Conservation (phyloP, 2,113 vertebrate genomes). For the Nothocercus nigrocapillus region DNA sequence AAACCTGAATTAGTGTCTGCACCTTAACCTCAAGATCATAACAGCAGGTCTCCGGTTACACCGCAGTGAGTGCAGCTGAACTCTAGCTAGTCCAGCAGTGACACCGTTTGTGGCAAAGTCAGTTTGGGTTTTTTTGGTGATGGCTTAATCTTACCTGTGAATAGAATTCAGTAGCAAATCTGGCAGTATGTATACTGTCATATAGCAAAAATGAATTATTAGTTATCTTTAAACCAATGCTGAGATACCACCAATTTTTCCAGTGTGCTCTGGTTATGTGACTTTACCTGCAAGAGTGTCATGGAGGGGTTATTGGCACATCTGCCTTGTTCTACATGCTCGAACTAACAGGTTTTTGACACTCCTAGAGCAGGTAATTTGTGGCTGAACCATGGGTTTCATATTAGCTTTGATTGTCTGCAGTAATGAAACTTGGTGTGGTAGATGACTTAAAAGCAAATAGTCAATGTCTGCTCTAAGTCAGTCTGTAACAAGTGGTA, state of each 20-base stretch:
- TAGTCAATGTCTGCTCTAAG: conserved; percentile 53
- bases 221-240: conserved; percentile 34
- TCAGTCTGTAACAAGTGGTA: conserved; percentile 70
- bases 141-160: conserved; percentile 47
- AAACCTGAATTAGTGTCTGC: conserved; percentile 44
- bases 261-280: conserved; percentile 39
- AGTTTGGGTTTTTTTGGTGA: conserved; percentile 10
- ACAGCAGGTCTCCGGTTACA: conserved; percentile 54
- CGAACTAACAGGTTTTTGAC: conserved; percentile 60
- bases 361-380: conserved; percentile 60
- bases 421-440: conserved; percentile 62
- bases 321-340: conserved; percentile 63
- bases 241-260: conserved; percentile 49
- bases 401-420: conserved; percentile 60
- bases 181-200: conserved; percentile 37
- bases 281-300: conserved; percentile 40
- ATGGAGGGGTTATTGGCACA: conserved; percentile 55
- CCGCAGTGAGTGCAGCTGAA: conserved; percentile 17
- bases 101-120: conserved; percentile 25
- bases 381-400: conserved; percentile 57
- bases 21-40: not conserved
- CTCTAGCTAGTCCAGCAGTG: conserved; percentile 29
- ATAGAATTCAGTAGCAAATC: conserved; percentile 21
- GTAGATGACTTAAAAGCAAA: conserved; percentile 45
- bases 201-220: conserved; percentile 7